These are phyloP conservation scores for Narcine bancroftii DNA, from an alignment of 2,113 vertebrate species.

Conservation along the genomic window DNA sequence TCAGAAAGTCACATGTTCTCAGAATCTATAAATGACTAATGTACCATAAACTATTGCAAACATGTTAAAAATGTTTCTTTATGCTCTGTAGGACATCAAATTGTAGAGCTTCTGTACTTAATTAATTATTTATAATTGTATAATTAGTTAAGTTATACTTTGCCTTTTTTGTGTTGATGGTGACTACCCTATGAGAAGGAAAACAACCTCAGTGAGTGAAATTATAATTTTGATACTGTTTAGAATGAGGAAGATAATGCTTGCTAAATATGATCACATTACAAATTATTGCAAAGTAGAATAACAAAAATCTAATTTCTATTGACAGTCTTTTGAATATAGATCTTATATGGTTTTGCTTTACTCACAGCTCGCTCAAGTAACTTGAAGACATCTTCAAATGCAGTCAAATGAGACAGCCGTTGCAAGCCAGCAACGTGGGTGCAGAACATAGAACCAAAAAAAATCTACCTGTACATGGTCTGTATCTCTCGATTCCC, in stretches of 20 bases:
- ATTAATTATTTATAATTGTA: constrained; percentile 18
- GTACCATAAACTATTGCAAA: constrained; percentile 44
- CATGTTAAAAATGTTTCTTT: constrained; percentile 47
- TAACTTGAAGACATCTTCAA: background rate
- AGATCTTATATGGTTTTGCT: background rate
- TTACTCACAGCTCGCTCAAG: background rate
- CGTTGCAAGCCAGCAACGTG: background rate
- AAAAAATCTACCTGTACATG: too few relatives aligned
- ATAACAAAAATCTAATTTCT: too few relatives aligned
- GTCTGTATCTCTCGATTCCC: too few relatives aligned
- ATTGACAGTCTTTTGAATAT: background rate
- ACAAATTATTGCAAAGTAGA: background rate
- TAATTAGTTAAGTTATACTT: background rate
- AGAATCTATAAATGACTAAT: constrained; percentile 50
- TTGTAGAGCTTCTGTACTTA: background rate
- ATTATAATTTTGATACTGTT: background rate
- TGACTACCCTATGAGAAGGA: background rate
- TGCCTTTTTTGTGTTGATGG: background rate
- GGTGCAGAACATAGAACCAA: too few relatives aligned
- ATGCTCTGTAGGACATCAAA: constrained; percentile 42
- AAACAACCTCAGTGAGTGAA: background rate
- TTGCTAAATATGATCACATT: background rate
- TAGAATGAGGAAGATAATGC: background rate
- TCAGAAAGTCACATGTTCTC: constrained; percentile 46
- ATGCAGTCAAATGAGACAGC: background rate